A percentile compares a stretch with the other conserved stretches of the same genome.
phyloP scores from a whole-genome alignment of 2,797 vertebrate genomes.

The Sebastolobus alascanus region DNA sequence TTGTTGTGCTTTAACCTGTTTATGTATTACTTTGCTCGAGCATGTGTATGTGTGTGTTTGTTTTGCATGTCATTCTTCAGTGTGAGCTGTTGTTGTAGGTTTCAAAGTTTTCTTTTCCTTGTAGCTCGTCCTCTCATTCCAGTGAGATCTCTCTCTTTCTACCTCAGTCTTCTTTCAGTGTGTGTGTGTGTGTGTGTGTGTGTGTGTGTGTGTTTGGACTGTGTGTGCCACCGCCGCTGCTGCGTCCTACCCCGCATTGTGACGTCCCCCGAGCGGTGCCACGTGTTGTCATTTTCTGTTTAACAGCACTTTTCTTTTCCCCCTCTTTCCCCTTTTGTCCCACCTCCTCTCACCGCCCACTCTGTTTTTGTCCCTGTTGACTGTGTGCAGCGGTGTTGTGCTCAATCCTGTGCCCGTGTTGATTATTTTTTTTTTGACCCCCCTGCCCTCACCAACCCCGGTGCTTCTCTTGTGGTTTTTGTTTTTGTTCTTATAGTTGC shows the following conservation, averaged over 20 bases:
- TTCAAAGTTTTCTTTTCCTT: constrained; percentile 29
- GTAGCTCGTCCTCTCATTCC: constrained; percentile 58
- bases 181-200: constrained; percentile 24
- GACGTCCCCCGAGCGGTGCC: constrained; percentile 41
- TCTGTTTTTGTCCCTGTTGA: constrained; percentile 63
- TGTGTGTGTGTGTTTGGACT: constrained; percentile 13
- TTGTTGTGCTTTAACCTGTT: constrained; percentile 28
- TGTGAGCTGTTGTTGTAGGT: constrained; percentile 26
- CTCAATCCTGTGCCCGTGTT: constrained; percentile 61
- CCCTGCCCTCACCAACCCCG: constrained; percentile 57
- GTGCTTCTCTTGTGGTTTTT: constrained; percentile 82
- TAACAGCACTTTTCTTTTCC: constrained; percentile 72
- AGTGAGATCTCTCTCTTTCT: constrained; percentile 66
- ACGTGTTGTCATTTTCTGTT: constrained; percentile 73
- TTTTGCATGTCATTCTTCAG: constrained; percentile 46
- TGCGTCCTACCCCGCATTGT: constrained; percentile 64
- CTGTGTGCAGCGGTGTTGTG: constrained; percentile 52
- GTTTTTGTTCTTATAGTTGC: constrained; percentile 87
- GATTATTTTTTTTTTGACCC: constrained; percentile 61
- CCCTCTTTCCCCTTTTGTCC: constrained; percentile 51
- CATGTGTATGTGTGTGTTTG: constrained; percentile 21
- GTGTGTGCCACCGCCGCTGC: constrained; percentile 11
- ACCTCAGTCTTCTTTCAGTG: constrained; percentile 28
- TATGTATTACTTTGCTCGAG: constrained; percentile 31
- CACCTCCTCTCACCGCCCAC: constrained; percentile 49